phyloP scores from a whole-genome alignment of 2,888 invertebrate genomes.

The Lasioglossum zephyrum region DNA sequence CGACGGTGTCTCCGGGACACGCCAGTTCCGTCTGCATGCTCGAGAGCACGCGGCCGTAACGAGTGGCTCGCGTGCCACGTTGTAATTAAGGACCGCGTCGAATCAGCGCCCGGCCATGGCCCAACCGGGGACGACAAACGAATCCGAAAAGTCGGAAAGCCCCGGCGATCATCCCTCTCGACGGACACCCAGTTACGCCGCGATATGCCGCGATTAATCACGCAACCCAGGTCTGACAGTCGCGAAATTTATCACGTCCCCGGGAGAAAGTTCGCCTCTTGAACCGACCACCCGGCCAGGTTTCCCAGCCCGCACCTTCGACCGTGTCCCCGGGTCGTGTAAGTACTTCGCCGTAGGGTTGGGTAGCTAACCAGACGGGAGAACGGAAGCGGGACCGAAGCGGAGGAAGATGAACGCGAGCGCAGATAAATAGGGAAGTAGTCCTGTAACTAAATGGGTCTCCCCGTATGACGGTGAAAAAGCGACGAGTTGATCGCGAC shows the following conservation, averaged over 20 bases:
- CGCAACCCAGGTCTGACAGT: conserved; percentile 45
- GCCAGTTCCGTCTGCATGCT: conserved; percentile 56
- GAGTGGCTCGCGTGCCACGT: conserved; percentile 74
- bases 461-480: conserved; percentile 33
- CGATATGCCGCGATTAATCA: conserved; percentile 64
- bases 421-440: conserved; percentile 37
- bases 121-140: conserved; percentile 61
- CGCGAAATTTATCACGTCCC: conserved; percentile 58
- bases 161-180: conserved; percentile 57
- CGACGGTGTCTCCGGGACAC: conserved; percentile 56
- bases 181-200: conserved; percentile 59
- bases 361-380: conserved; percentile 3
- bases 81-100: conserved; percentile 72
- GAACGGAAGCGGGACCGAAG: conserved; percentile 16
- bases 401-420: conserved; percentile 25
- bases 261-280: conserved; percentile 47
- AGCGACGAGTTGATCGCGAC: conserved; percentile 32
- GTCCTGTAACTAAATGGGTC: conserved; percentile 18
- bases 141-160: conserved; percentile 70
- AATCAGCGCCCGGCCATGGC: conserved; percentile 46
- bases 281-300: neutral
- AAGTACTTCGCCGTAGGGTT: conserved; percentile 35
- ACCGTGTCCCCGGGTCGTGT: conserved; percentile 5
- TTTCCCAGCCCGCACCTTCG: neutral
- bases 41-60: conserved; percentile 64